A percentile compares a stretch with the other conserved stretches of the same genome.
phyloP scores from a whole-genome alignment of 2,888 invertebrate genomes.

The Caenorhabditis wallacei region DNA sequence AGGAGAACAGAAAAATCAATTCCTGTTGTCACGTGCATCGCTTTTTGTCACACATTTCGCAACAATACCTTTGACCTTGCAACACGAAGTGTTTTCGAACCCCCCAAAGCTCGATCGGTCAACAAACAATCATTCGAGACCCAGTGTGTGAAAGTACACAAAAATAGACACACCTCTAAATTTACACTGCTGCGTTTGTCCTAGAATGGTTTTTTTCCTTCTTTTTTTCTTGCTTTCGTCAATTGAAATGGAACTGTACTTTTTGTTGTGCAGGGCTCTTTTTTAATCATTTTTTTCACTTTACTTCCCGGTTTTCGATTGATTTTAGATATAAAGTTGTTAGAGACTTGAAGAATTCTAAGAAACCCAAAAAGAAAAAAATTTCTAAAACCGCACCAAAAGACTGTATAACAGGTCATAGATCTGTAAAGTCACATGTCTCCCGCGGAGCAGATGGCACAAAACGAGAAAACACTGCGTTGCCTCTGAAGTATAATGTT shows the following conservation, averaged over 20 bases:
- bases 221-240: not conserved
- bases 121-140: conserved; percentile 22
- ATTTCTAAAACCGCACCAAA: not conserved
- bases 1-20: conserved; percentile 18
- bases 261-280: no score
- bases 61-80: conserved; percentile 40
- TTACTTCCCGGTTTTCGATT: no score
- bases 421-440: no score
- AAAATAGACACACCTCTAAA: conserved; percentile 23
- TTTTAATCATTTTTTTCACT: no score
- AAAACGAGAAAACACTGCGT: not conserved
- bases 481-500: conserved; percentile 3
- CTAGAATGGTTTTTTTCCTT: not conserved
- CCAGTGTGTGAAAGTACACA: conserved; percentile 27
- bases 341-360: no score
- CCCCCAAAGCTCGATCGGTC: conserved; percentile 24
- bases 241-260: no score
- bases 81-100: conserved; percentile 32
- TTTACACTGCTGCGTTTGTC: not conserved
- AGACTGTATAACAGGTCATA: not conserved
- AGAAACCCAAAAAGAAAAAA: no score
- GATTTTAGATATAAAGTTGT: no score
- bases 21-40: no score
- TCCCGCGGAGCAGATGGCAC: not conserved
- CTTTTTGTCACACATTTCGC: conserved; percentile 28